A percentile compares a stretch with the other conserved stretches of the same genome.
These are phyloP conservation scores for Schrankia costaestrigalis DNA, from an alignment of 2,888 invertebrate species.

Conservation along the genomic window DNA sequence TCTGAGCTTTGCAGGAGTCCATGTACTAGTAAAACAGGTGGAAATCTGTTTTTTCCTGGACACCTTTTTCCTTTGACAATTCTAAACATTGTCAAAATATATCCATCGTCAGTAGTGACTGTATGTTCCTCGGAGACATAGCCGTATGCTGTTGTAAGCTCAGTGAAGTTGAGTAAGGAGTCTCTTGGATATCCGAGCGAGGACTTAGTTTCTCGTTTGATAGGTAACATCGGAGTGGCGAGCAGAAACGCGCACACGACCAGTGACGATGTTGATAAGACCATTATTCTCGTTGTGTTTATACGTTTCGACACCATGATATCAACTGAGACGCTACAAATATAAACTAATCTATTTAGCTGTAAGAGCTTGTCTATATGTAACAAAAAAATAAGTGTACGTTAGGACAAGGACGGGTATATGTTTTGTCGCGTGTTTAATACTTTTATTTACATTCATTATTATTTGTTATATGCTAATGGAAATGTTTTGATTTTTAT, in stretches of 20 bases:
- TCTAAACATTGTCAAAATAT: constrained; percentile 50
- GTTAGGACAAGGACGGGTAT: background rate
- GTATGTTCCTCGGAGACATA: constrained; percentile 50
- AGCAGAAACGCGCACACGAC: too few species aligned
- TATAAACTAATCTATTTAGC: background rate
- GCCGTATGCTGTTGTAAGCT: constrained; percentile 41
- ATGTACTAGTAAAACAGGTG: constrained; percentile 60
- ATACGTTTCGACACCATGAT: constrained; percentile 42
- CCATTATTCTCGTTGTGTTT: constrained; percentile 34
- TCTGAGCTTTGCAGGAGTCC: constrained; percentile 58
- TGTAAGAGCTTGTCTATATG: too few species aligned
- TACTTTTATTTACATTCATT: too few species aligned
- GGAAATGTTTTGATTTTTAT: too few species aligned
- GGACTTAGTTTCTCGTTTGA: constrained; percentile 32
- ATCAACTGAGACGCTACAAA: constrained; percentile 30
- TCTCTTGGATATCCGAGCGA: constrained; percentile 39
- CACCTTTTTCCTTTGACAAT: constrained; percentile 43
- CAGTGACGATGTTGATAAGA: constrained; percentile 20
- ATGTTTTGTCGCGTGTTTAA: too few species aligned
- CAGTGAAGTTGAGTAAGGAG: constrained; percentile 46
- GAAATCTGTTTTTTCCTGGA: constrained; percentile 19
- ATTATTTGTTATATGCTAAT: too few species aligned
- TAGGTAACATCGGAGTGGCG: constrained; percentile 27
- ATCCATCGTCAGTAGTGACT: constrained; percentile 57
- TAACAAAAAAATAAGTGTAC: too few species aligned